Evolutionary conservation across 2,797 vertebrate genomes (phyloP).

Genomic region (Pangasius sanitwongsei): DNA sequence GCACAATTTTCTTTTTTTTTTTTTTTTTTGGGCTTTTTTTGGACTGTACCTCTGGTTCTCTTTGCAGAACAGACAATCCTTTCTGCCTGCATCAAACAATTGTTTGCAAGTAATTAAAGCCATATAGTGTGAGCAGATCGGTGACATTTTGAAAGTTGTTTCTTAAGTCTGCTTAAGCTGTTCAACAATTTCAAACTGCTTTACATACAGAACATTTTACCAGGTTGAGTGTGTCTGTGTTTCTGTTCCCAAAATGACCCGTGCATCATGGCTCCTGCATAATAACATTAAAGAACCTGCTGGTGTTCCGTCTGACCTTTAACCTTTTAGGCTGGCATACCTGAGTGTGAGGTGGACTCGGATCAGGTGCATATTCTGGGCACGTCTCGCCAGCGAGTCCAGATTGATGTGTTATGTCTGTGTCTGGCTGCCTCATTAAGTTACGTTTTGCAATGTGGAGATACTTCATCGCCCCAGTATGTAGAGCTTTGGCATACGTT

Average conservation of each 20-base stretch:
- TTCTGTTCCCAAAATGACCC: neutral
- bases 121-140: neutral
- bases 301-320: slow-evolving; percentile 27
- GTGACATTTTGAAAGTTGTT: neutral
- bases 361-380: neutral
- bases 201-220: neutral
- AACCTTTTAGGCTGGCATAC: slow-evolving; percentile 8
- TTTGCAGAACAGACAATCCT: neutral
- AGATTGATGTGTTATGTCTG: slow-evolving; percentile 10
- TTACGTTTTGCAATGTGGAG: slow-evolving; percentile 6
- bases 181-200: neutral
- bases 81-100: neutral
- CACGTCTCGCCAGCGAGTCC: neutral
- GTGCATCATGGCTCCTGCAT: neutral
- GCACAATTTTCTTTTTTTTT: no score
- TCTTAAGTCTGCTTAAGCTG: neutral
- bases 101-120: no score
- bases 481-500: slow-evolving; percentile 1
- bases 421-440: slow-evolving; percentile 22
- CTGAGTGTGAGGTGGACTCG: neutral
- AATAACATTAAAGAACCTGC: neutral
- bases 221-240: neutral
- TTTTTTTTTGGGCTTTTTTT: no score
- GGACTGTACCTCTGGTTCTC: neutral
- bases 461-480: neutral